These are phyloP conservation scores for Globodera ellingtonae DNA, from an alignment of 1,140 invertebrate species.

Conservation along the genomic window DNA sequence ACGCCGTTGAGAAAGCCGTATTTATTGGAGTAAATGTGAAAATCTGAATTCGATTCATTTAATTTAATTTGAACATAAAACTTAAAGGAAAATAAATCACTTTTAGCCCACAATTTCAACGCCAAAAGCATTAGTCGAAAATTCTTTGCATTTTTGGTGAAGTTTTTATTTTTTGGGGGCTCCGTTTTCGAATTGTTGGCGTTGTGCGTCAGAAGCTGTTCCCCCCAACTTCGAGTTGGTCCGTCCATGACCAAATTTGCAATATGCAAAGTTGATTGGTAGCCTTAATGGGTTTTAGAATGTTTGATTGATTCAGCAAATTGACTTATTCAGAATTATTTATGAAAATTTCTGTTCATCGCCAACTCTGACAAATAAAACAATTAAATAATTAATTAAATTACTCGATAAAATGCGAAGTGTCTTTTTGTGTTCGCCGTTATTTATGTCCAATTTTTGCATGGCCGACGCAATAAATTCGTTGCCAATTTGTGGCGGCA, in stretches of 20 bases:
- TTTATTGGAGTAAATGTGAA: slow-evolving; percentile 10
- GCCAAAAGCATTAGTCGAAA: background rate
- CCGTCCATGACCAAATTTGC: background rate
- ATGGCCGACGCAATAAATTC: background rate
- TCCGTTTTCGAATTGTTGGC: background rate
- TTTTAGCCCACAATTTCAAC: background rate
- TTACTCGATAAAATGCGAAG: background rate
- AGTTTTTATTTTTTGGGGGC: slow-evolving; percentile 8
- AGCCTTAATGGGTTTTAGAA: background rate
- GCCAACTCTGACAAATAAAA: too few species aligned
- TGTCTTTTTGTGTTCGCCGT: background rate
- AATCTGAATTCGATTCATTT: background rate
- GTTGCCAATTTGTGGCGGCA: background rate
- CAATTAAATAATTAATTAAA: background rate
- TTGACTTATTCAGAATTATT: too few species aligned
- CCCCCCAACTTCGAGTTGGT: background rate
- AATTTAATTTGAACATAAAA: background rate
- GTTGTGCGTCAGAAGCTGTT: background rate
- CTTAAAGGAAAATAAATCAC: background rate
- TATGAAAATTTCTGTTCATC: too few species aligned
- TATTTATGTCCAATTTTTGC: background rate
- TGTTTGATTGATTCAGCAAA: too few species aligned
- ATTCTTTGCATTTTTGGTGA: background rate
- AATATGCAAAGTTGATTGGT: background rate
- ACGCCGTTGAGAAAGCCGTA: slow-evolving; percentile 5